These are phyloP conservation scores for Poeciliopsis infans DNA, from an alignment of 2,797 vertebrate species.

Conservation along the genomic window DNA sequence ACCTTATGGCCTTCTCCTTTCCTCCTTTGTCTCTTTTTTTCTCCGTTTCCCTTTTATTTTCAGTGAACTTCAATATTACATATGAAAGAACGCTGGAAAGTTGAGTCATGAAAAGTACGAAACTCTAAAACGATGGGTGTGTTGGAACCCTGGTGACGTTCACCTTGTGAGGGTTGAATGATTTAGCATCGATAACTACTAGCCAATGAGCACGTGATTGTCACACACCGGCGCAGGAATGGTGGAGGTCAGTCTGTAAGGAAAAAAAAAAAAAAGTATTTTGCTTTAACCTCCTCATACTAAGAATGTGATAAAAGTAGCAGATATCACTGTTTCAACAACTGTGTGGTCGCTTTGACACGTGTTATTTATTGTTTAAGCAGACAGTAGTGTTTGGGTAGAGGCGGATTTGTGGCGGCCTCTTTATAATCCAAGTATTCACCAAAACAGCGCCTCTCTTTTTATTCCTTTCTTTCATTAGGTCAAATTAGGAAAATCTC, in stretches of 20 bases:
- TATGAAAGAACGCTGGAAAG: not conserved
- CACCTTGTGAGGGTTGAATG: constrained; percentile 34
- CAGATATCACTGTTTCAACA: constrained; percentile 74
- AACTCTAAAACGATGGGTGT: not conserved
- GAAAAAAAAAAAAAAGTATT: constrained; percentile 18
- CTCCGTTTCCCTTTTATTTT: not conserved
- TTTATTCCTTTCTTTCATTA: constrained; percentile 5
- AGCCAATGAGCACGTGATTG: constrained; percentile 35
- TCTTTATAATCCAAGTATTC: constrained; percentile 41
- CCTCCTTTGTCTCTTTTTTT: not conserved
- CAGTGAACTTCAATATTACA: not conserved
- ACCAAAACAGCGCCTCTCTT: constrained; percentile 34
- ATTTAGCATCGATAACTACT: constrained; percentile 44
- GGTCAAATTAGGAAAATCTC: constrained; percentile 1
- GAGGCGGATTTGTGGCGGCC: constrained; percentile 49
- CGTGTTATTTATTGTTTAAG: constrained; percentile 71
- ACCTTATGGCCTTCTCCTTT: not conserved
- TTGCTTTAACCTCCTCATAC: constrained; percentile 63
- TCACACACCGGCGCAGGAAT: constrained; percentile 22
- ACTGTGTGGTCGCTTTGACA: constrained; percentile 38
- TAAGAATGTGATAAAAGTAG: constrained; percentile 77
- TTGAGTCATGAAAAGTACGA: not conserved
- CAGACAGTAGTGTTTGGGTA: constrained; percentile 33
- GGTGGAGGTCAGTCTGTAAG: constrained; percentile 32
- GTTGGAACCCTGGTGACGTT: constrained; percentile 4